These are phyloP conservation scores for Euborellia annulipes DNA, from an alignment of 1,140 invertebrate species.

Conservation along the genomic window DNA sequence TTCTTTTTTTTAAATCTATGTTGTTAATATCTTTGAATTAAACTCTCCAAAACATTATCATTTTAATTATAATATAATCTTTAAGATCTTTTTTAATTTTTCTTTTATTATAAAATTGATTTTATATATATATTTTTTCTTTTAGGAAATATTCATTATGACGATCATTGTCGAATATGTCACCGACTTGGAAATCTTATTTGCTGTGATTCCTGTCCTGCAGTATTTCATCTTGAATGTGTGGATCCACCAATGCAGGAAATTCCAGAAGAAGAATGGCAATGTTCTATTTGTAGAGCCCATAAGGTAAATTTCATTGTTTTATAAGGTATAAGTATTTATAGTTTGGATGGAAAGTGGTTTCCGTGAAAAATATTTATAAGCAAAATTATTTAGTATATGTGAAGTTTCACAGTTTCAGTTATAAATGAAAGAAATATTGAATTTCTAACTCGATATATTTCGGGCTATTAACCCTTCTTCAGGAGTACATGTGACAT, in stretches of 20 bases:
- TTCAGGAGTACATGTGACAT: too few relatives aligned
- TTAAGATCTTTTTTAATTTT: too few relatives aligned
- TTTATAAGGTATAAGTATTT: conserved; percentile 51
- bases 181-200: conserved; percentile 87
- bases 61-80: too few relatives aligned
- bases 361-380: neutral
- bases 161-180: conserved; percentile 89
- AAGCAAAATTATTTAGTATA: too few relatives aligned
- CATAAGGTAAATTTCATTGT: conserved; percentile 51
- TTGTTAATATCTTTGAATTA: too few relatives aligned
- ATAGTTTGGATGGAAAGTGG: conserved; percentile 58
- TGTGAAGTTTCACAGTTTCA: too few relatives aligned
- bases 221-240: conserved; percentile 91
- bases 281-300: conserved; percentile 79
- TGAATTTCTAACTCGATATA: neutral
- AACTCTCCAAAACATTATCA: too few relatives aligned
- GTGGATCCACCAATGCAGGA: conserved; percentile 84
- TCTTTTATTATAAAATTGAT: too few relatives aligned
- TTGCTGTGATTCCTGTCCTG: conserved; percentile 93
- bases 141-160: conserved; percentile 76
- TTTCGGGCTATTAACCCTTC: too few relatives aligned
- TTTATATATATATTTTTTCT: too few relatives aligned
- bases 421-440: neutral
- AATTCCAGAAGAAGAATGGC: conserved; percentile 92
- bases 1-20: too few relatives aligned